A percentile compares a stretch with the other conserved stretches of the same genome.
Conservation (phyloP, 1,140 invertebrate species). For the Geopemphigus sp. region DNA sequence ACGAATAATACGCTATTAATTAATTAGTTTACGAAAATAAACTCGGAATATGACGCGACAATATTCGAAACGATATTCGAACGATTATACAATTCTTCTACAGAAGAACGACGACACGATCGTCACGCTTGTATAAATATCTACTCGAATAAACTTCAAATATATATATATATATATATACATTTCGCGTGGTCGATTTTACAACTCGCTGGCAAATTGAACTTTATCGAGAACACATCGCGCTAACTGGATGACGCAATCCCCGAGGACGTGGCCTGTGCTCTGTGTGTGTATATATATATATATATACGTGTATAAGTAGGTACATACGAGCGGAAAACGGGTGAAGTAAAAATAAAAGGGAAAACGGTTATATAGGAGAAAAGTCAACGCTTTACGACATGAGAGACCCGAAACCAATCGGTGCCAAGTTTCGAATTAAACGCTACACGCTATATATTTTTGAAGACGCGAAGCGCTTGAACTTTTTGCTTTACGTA, state of each 20-base stretch:
- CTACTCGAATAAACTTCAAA: not conserved
- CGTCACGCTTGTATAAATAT: no score
- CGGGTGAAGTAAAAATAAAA: not conserved
- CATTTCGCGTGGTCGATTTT: not conserved
- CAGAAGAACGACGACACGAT: no score
- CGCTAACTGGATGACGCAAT: not conserved
- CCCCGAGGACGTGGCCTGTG: constrained; percentile 3
- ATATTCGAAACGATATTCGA: no score
- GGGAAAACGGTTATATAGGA: not conserved
- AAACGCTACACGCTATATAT: constrained; percentile 18
- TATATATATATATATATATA: not conserved
- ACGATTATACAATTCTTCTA: no score
- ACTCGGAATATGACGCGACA: no score
- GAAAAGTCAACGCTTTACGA: constrained; percentile 40
- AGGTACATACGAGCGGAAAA: not conserved
- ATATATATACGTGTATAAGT: no score
- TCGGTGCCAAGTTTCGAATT: constrained; percentile 35
- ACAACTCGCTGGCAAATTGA: not conserved
- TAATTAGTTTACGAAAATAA: no score
- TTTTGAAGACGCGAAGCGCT: not conserved
- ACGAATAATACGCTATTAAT: no score
- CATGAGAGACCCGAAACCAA: constrained; percentile 35
- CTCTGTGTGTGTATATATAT: no score
- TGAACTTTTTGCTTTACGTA: not conserved
- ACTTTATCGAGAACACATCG: constrained; percentile 8